Evolutionary conservation across 2,113 vertebrate species (phyloP).

Genomic region (Pseudopipra pipra): DNA sequence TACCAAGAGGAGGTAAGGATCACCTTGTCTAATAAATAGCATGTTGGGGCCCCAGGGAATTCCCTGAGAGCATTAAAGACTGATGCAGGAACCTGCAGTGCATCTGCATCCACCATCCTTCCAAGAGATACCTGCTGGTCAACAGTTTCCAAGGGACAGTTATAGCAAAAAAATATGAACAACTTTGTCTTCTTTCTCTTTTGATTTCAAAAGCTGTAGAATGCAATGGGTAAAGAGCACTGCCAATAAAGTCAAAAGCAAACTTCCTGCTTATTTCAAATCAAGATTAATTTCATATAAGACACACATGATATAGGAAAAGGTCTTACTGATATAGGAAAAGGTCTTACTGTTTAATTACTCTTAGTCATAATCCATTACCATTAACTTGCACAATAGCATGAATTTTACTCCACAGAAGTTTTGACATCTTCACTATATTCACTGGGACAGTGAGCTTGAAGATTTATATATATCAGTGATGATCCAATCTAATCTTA

Average conservation of each 20-base stretch:
- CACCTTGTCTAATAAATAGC: not conserved
- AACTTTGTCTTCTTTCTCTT: not conserved
- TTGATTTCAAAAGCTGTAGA: not conserved
- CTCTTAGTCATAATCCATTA: not conserved
- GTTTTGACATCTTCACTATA: not conserved
- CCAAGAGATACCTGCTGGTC: not conserved
- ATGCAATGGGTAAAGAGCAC: not conserved
- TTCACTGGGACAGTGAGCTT: not conserved
- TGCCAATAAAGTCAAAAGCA: not conserved
- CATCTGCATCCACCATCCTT: not conserved
- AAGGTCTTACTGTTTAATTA: not conserved
- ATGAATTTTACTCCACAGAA: not conserved
- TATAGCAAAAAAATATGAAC: not conserved
- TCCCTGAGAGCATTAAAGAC: not conserved
- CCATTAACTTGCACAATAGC: not conserved
- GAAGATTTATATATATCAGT: not conserved
- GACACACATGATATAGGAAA: not conserved
- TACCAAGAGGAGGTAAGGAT: not conserved
- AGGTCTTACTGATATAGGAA: not conserved
- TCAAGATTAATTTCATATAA: not conserved
- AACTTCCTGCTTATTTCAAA: not conserved
- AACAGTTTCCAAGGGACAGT: not conserved
- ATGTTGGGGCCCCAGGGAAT: not conserved
- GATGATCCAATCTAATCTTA: not conserved
- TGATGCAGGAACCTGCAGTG: not conserved